Evolutionary conservation across 2,888 invertebrate species (phyloP), one percentile per base, ranked within the genome.

Genomic region (Bursaphelenchus okinawaensis): DNA sequence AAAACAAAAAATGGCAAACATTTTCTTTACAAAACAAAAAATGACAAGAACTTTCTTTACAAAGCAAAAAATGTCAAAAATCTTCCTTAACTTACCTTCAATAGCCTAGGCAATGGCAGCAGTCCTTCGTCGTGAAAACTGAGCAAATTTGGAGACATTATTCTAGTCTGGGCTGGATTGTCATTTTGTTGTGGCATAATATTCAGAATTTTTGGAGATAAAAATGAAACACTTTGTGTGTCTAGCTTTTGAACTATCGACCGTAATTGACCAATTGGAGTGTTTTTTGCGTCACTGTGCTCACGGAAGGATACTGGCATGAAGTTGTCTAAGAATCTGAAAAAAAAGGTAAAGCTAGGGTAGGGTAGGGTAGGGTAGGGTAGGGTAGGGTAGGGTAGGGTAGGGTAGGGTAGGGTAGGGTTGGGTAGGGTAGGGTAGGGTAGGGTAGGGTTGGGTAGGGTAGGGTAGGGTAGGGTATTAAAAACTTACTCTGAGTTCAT

Each of bases 81-180:
- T n/a, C n/a, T n/a, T n/a, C n/a, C 50, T 24, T 16, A 40, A 52
- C 59, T 52, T 20, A 78, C 76, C 59, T 72, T 72, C 20, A 79
- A 69, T 0, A 79, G 54, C 9, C 75, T 72, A 4, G 76, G 76
- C 4, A 79, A 61, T 0, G 78, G 73, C 59, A 77, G 74, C 19
- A 75, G 68, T 4, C 78, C 78, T 52, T 79, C 76, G 29, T 72
- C 68, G 50, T 79, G 79, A 55, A 79, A 79, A 1, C 74, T 74
- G 0, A 79, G 52, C 22, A 79, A 59, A 4, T 73, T 74, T 8
- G 78, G 78, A 12, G 78, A 78, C 4, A 76, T 60, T n/a, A 59
- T 55, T 28, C 59, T 4, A 59, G 12, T 65, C 24, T 23, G 23
- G 12, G 55, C 52, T 54, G 55, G 24, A 29, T 59, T 66, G 62